Percentiles rank a stretch among this genome's conserved stretches.
Conservation (phyloP, 2,888 invertebrate genomes). For the Tipula helvola region DNA sequence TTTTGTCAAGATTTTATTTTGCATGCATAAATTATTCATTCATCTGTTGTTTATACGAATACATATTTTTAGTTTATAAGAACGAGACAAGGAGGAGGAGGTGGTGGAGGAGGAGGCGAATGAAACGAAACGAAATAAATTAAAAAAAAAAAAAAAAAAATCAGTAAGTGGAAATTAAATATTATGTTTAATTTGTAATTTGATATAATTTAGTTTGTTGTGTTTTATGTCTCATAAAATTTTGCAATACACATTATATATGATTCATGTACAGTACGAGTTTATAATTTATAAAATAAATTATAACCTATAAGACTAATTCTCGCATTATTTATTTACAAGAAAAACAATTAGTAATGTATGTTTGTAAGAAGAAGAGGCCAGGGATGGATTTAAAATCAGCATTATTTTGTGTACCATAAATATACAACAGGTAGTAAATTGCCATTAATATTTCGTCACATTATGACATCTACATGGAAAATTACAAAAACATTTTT, state of each 20-base stretch:
- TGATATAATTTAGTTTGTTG: not conserved
- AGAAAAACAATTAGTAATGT: not conserved
- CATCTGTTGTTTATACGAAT: not conserved
- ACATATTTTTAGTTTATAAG: not conserved
- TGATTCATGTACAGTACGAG: not conserved
- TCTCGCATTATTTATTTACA: not conserved
- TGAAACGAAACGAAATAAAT: not conserved
- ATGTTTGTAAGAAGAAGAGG: not conserved
- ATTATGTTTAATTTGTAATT: slow-evolving; percentile 4
- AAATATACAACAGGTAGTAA: not conserved
- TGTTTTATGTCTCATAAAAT: not conserved
- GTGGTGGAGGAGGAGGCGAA: not conserved
- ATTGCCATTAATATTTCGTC: not conserved
- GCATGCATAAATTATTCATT: not conserved
- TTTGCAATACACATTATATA: not conserved
- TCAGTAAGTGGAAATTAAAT: slow-evolving; percentile 4
- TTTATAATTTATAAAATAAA: not conserved
- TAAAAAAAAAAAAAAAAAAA: not conserved
- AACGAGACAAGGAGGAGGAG: not conserved
- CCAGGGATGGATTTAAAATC: not conserved
- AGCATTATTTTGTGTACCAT: not conserved
- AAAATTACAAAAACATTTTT: not conserved
- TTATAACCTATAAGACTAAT: not conserved
- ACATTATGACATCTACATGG: not conserved
- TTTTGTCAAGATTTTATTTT: not conserved